These are phyloP conservation scores for Apteryx owenii DNA, from an alignment of 2,113 vertebrate genomes.

Conservation along the genomic window DNA sequence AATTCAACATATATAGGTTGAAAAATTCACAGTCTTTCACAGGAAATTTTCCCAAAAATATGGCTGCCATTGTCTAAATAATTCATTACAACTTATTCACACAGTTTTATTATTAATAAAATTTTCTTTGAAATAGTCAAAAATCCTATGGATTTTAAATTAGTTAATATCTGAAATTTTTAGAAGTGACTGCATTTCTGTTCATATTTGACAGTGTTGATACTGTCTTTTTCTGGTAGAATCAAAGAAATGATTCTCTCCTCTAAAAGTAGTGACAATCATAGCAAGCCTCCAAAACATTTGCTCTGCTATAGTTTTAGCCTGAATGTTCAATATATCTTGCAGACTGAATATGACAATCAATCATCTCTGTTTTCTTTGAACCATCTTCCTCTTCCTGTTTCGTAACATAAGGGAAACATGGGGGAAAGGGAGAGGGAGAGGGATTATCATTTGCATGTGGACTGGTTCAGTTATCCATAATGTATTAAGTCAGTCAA, in stretches of 20 bases:
- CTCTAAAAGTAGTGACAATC: constrained; percentile 23
- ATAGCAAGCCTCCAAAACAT: neutral
- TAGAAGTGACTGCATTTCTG: constrained; percentile 26
- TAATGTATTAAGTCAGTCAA: neutral
- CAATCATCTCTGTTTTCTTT: constrained; percentile 39
- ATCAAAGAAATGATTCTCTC: constrained; percentile 26
- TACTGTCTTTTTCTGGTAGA: neutral
- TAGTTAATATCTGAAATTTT: constrained; percentile 45
- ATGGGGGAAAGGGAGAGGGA: fast-evolving
- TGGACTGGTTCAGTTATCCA: neutral
- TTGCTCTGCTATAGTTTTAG: neutral
- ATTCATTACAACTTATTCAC: constrained; percentile 39
- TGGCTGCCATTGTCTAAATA: constrained; percentile 33
- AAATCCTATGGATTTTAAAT: constrained; percentile 53
- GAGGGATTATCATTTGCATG: neutral
- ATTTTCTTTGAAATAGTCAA: constrained; percentile 53
- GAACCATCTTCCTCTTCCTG: neutral
- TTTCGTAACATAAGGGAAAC: neutral
- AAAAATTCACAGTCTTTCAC: constrained; percentile 4
- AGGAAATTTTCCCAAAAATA: neutral
- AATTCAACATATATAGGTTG: neutral
- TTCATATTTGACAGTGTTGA: constrained; percentile 37
- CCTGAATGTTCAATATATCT: neutral
- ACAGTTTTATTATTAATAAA: constrained; percentile 51
- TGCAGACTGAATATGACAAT: constrained; percentile 18